Evolutionary conservation across 1,140 invertebrate species (phyloP), one percentile per base, ranked within the genome.

Genomic region (honey bee (Apis mellifera)): DNA sequence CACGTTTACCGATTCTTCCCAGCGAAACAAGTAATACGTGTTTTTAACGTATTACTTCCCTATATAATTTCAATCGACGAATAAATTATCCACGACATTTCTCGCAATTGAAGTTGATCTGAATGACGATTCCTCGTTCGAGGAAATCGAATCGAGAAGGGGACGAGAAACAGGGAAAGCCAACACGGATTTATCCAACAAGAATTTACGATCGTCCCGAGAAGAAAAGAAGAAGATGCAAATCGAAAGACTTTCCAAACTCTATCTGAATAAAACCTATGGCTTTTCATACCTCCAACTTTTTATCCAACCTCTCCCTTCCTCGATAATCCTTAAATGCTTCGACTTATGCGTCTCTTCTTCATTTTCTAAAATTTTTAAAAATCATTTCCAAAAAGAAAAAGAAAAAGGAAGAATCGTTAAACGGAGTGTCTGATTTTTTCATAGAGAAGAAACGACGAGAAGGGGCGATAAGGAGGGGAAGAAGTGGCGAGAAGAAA

Each of bases 181-280:
- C 26, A n/a, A 52, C 71, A 8, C 59, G 79, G 72, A 81, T 75
- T 81, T 76, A 68, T n/a, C 12, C 65, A 42, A 64, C 88, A 90
- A 85, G 77, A 85, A 91, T 91, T 91, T 91, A 91, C 89, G 89
- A 70, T 90, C 84, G 89, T 90, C 2, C 84, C 86, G 66, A 32
- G 42, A 57, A 77, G 77, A 21, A 90, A 32, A 32, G 42, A 57
- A 77, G 77, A 21, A 90, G 86, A 89, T 90, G 86, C 78, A 90
- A 90, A 90, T 90, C 85, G 82, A 71, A 64, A 87, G 82, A 84
- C 75, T 62, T 70, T 75, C 66, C 70, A 78, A 78, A 65, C 74
- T 73, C 64, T 59, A 64, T 70, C 64, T 42, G 54, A 12, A 64
- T 42, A 32, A 81, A 84, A 86, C n/a, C n/a, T n/a, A n/a, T n/a